Base-by-base conservation (phyloP, 2,797 vertebrate species). In the Leuciscus waleckii region DNA sequence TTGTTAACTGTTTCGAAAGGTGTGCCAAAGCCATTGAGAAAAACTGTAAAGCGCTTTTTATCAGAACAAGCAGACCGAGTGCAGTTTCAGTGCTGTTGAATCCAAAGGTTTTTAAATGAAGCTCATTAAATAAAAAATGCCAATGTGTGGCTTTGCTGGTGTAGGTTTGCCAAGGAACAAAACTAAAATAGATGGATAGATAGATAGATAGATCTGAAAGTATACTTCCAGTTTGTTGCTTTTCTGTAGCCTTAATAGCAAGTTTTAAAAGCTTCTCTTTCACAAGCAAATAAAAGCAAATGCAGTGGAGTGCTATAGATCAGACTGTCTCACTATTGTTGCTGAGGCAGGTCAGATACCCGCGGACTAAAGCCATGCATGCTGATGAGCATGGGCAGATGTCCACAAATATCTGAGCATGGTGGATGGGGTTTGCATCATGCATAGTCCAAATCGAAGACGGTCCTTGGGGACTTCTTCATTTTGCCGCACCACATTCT, bases 341-440 rank as follows among this genome's bases (percentile, higher is more conserved):
- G 85, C 84, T 32, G 68, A 79, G 79, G 79, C 92, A 91, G 92
- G 89, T 92, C 93, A 92, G 88, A 88, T 84, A 91, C 83, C 89
- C 87, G 85, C 82, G 87, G 91, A 90, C 90, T 92, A 82, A 89
- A 89, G 89, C 89, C 90, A 90, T 93, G 93, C 93, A 93, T 94
- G 91, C 83, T 92, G 92, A 94, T 94, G 91, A 92, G 92, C 83
- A 79, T 49, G 89, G 91, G 90, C 92, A 93, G 92, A 92, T 93
- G 92, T 92, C 92, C 91, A 90, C 88, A 77, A 85, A 93, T 90
- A 91, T 91, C 86, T 90, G 63, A 86, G 79, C 68, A 61, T 81
- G 83, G 86, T 86, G 89, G 86, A 87, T 90, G 84, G 82, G 89
- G 90, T 92, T 91, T 89, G 86, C 83, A 87, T 88, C 86, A 88